phyloP scores from a whole-genome alignment of 2,888 invertebrate species.

The Tromatobia lineatoria region DNA sequence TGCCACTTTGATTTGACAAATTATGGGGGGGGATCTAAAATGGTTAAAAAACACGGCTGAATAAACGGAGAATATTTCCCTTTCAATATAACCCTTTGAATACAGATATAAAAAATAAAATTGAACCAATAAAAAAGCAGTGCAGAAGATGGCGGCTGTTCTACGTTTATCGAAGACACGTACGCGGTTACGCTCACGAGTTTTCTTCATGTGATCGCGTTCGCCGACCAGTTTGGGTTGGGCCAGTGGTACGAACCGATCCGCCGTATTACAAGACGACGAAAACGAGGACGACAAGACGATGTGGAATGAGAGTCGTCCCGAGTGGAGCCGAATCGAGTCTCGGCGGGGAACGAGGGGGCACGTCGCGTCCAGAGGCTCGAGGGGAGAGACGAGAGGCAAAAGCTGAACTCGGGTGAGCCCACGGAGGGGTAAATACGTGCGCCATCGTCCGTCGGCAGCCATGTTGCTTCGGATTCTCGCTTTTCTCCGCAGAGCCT shows the following conservation, averaged over 20 bases:
- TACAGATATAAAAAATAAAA: conserved; percentile 36
- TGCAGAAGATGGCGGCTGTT: conserved; percentile 43
- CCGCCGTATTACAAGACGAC: conserved; percentile 57
- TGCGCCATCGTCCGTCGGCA: conserved; percentile 80
- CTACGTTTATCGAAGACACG: conserved; percentile 46
- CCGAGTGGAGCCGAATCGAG: conserved; percentile 69
- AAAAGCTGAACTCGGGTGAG: conserved; percentile 68
- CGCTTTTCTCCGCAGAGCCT: conserved; percentile 33
- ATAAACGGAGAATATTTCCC: background rate
- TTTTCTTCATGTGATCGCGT: conserved; percentile 48
- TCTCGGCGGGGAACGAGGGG: conserved; percentile 51
- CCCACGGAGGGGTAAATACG: conserved; percentile 65
- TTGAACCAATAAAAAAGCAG: conserved; percentile 3
- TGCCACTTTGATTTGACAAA: no score
- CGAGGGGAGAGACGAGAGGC: conserved; percentile 60
- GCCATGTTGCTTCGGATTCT: conserved; percentile 73
- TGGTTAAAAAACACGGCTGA: background rate
- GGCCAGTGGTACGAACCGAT: conserved; percentile 43
- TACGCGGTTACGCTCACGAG: conserved; percentile 17
- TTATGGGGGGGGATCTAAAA: no score
- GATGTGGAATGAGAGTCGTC: conserved; percentile 64
- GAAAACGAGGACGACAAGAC: conserved; percentile 43
- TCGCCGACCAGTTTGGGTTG: conserved; percentile 62
- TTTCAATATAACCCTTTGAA: background rate
- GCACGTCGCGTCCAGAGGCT: conserved; percentile 40